phyloP scores from a whole-genome alignment of 2,113 vertebrate genomes.

The Actinemys pallida region DNA sequence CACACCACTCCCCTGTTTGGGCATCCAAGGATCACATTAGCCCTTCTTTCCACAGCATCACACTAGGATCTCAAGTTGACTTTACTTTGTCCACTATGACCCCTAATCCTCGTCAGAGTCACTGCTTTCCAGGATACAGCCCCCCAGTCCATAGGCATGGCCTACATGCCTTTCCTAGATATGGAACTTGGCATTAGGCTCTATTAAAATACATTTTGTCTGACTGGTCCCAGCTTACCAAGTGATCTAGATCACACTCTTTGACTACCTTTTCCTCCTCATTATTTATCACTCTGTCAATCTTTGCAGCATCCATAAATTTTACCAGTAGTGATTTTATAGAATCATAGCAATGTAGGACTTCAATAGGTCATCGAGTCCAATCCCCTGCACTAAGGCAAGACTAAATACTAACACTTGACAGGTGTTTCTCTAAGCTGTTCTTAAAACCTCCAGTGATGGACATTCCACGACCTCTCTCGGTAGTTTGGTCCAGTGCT shows the following conservation, averaged over 20 bases:
- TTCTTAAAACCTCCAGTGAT: not conserved
- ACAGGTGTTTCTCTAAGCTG: not conserved
- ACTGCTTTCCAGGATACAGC: not conserved
- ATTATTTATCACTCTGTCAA: slow-evolving; percentile 54
- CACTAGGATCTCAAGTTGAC: not conserved
- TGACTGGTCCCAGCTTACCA: not conserved
- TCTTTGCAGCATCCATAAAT: slow-evolving; percentile 43
- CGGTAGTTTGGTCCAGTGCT: not conserved
- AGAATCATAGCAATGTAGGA: not conserved
- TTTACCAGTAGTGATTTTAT: not conserved
- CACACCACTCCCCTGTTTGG: not conserved
- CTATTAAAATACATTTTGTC: not conserved
- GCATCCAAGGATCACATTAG: not conserved
- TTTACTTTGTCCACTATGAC: not conserved
- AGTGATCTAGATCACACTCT: not conserved
- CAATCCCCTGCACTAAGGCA: not conserved
- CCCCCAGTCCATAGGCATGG: not conserved
- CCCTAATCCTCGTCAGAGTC: not conserved
- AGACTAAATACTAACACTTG: not conserved
- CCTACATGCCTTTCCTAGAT: not conserved
- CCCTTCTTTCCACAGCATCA: not conserved
- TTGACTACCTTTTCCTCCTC: slow-evolving; percentile 4
- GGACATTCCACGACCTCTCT: not conserved
- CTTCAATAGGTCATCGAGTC: not conserved
- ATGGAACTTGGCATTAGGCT: not conserved